These are phyloP conservation scores for Aphelocoma coerulescens DNA, from an alignment of 2,113 vertebrate genomes.

Conservation along the genomic window DNA sequence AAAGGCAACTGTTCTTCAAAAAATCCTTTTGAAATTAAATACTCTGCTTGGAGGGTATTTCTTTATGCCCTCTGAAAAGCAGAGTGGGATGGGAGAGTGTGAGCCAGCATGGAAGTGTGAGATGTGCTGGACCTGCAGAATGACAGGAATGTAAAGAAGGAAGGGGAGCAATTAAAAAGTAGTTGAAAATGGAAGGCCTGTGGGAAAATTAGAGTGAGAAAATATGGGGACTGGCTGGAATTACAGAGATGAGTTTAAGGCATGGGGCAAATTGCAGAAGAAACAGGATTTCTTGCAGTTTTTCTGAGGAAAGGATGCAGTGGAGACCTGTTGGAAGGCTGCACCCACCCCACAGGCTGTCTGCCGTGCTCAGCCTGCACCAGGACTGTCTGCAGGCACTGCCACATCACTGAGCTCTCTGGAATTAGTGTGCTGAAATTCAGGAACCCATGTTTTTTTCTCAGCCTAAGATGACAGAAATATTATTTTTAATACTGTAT, in stretches of 20 bases:
- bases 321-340: no score
- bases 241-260: neutral
- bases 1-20: neutral
- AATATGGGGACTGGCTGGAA: neutral
- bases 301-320: neutral
- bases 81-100: neutral
- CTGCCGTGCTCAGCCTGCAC: neutral
- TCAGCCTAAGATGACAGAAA: neutral
- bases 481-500: neutral
- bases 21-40: neutral
- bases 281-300: neutral
- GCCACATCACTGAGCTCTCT: neutral
- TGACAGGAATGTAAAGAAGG: rapidly evolving
- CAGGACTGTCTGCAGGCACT: neutral
- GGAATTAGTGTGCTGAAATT: neutral
- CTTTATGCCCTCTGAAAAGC: neutral
- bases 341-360: rapidly evolving
- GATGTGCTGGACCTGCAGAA: neutral
- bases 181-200: neutral
- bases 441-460: rapidly evolving
- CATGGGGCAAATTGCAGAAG: neutral
- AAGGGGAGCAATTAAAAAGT: neutral
- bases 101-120: neutral
- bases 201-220: neutral
- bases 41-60: neutral